A percentile compares a stretch with the other conserved stretches of the same genome.
Evolutionary conservation across 2,113 vertebrate genomes (phyloP).

Genomic region (Columba janthina): DNA sequence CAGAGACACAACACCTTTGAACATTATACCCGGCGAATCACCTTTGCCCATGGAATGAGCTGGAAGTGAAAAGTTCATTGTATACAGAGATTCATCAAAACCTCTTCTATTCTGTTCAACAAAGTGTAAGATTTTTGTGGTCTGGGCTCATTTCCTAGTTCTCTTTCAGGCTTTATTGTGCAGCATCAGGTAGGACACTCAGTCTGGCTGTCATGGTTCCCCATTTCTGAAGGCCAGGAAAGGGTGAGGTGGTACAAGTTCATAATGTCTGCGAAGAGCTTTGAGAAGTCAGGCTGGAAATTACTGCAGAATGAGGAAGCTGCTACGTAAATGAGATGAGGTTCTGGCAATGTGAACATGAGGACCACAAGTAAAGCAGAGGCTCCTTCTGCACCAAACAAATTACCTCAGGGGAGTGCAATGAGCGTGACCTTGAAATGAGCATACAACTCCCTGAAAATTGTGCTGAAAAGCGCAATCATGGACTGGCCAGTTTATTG

Average conservation of each 20-base stretch:
- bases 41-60: not conserved
- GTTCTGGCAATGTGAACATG: not conserved
- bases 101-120: not conserved
- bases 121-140: not conserved
- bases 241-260: not conserved
- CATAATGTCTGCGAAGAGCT: not conserved
- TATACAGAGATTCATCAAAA: not conserved
- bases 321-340: not conserved
- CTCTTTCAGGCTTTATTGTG: not conserved
- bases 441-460: slow-evolving; percentile 49
- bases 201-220: not conserved
- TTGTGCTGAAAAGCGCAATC: slow-evolving; percentile 56
- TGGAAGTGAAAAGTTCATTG: not conserved
- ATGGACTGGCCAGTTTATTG: slow-evolving; percentile 18
- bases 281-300: slow-evolving; percentile 23
- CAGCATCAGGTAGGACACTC: not conserved
- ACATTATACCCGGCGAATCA: not conserved
- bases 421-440: slow-evolving; percentile 57
- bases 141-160: not conserved
- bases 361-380: slow-evolving; percentile 6
- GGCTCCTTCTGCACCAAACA: not conserved
- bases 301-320: slow-evolving; percentile 17
- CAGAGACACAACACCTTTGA: not conserved
- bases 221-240: not conserved
- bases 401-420: not conserved